Base-by-base conservation (phyloP, 2,797 vertebrate species). In the Merluccius polli region DNA sequence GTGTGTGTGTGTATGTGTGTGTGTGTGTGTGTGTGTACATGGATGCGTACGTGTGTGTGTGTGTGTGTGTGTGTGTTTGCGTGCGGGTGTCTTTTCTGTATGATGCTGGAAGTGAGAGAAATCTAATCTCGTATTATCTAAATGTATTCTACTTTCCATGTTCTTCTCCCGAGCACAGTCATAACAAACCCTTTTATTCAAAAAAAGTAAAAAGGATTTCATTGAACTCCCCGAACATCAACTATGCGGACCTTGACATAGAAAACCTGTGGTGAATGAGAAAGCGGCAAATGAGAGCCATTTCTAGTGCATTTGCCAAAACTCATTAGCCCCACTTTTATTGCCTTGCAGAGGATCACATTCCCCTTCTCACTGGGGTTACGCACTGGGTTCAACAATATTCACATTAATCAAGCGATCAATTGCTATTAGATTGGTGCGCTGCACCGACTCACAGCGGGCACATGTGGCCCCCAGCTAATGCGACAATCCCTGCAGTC, bases 361-460 rank as follows among this genome's bases (percentile, higher is more conserved):
- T 87, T 84, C 82, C 77, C 81, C 73, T 82, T 87, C 85, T 87
- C 83, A 8, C 79, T 87, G 81, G 85, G 83, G 82, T 89, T 89
- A 78, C 84, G 59, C 87, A 41, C 69, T 76, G 83, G 88, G 86
- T 91, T 91, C 82, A 88, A 86, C 83, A 87, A 85, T 88, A 87
- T 89, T 88, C 81, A 73, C 81, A 78, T 83, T 91, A 90, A 92
- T 91, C 88, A 87, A 81, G 81, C 81, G 90, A 92, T 93, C 91
- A 90, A 89, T 92, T 84, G 88, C 83, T 81, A 89, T 91, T 92
- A 90, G 85, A 87, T 87, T 78, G 75, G 82, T 79, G 76, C 82
- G n/a, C 79, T 75, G 81, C 84, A 79, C 78, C 76, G 83, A 86
- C 81, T 84, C 82, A 71, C 81, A 88, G 86, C 87, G 88, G 82